Evolutionary conservation across 2,888 invertebrate species (phyloP), one percentile per base, ranked within the genome.

Genomic region (Trissoscelio sp.): DNA sequence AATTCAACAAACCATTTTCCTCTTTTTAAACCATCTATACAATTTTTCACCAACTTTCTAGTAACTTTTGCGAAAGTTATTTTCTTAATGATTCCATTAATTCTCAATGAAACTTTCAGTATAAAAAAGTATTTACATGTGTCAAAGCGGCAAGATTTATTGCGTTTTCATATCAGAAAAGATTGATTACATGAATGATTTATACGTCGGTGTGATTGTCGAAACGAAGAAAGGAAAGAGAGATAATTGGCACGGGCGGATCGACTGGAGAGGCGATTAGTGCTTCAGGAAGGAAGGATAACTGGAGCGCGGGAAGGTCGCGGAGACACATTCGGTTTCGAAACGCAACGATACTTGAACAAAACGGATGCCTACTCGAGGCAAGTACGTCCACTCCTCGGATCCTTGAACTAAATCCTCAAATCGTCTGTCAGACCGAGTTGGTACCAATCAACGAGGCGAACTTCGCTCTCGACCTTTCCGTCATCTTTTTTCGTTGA

Each of bases 281-380:
- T 20, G 46, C 12, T 58, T 48, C 51, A 64, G 79, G 83, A 82
- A 83, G 84, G 84, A 85, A 85, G 84, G 83, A 84, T 85, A 85
- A 83, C 84, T 79, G 70, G 73, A 53, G 39, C 57, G 79, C 77
- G 74, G 16, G 81, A 77, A 81, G 79, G 81, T 64, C 81, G 39
- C 20, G 18, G 34, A 20, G 64, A 80, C 66, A 67, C 48, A 66
- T 67, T 64, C 77, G 81, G 79, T 87, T 87, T 86, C 84, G 87
- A 86, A 87, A 87, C 84, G 86, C 82, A 83, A 85, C 79, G 84
- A 85, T 83, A 83, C 83, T n/a, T n/a, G n/a, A 79, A 84, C 84
- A 85, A 55, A 42, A 69, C 66, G 67, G 28, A 55, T 67, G 73
- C 44, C 72, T 62, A 44, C 55, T 53, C 57, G 74, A 70, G 64